These are phyloP conservation scores for Pseudocheirus occidentalis DNA, from an alignment of 2,797 vertebrate genomes.

Conservation along the genomic window DNA sequence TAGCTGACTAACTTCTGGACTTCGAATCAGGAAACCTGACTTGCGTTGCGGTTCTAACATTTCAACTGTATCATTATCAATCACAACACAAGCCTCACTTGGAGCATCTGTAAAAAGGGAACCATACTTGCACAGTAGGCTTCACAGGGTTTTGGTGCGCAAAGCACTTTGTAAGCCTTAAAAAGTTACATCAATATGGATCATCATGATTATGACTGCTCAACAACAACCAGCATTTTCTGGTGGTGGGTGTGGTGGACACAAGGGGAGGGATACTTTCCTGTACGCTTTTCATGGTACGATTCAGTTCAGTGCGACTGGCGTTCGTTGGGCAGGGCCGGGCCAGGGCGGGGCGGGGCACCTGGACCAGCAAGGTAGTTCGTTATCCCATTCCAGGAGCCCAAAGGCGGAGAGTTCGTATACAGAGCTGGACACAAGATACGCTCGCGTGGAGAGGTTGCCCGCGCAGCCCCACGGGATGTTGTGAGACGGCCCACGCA, in stretches of 20 bases:
- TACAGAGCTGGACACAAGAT: not conserved
- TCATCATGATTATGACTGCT: not conserved
- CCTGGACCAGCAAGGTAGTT: not conserved
- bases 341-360: not conserved
- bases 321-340: not conserved
- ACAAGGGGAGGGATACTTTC: not conserved
- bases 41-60: too few relatives aligned
- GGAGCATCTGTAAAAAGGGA: not conserved
- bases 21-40: not conserved
- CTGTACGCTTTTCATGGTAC: accelerated
- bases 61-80: not conserved
- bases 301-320: not conserved
- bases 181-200: not conserved
- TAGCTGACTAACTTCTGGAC: not conserved
- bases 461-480: not conserved
- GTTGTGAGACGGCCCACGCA: too few relatives aligned
- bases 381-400: not conserved
- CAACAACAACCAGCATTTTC: not conserved
- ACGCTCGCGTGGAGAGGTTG: not conserved
- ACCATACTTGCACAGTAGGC: not conserved
- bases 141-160: not conserved
- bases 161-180: not conserved
- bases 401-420: not conserved
- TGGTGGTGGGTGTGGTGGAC: not conserved
- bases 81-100: not conserved